Evolutionary conservation across 2,888 invertebrate species (phyloP).

Genomic region (Amphipyra berbera): DNA sequence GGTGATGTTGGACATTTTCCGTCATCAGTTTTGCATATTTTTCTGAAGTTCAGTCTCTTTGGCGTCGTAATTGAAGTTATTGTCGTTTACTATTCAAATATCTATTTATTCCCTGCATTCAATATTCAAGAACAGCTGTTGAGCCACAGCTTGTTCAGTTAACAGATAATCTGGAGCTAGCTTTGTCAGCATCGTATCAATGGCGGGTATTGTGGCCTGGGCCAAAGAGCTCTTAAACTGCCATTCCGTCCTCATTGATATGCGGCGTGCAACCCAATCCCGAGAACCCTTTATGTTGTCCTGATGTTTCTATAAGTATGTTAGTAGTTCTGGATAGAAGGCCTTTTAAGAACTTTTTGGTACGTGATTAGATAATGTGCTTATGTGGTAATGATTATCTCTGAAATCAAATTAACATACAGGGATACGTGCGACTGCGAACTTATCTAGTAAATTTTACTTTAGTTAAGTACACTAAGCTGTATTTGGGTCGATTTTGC

Average conservation of each 20-base stretch:
- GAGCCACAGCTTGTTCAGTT: slow-evolving; percentile 32
- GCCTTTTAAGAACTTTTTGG: slow-evolving; percentile 4
- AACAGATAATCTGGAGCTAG: slow-evolving; percentile 33
- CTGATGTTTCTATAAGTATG: slow-evolving; percentile 40
- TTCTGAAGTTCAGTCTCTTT: too few relatives aligned
- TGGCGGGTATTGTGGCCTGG: slow-evolving; percentile 57
- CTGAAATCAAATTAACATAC: slow-evolving; percentile 9
- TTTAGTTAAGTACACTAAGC: too few relatives aligned
- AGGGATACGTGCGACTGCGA: background rate
- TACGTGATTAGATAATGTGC: slow-evolving; percentile 1
- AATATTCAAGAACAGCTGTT: slow-evolving; percentile 37
- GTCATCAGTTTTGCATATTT: slow-evolving; percentile 7
- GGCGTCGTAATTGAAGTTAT: background rate
- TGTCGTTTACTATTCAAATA: slow-evolving; percentile 25
- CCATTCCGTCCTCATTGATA: slow-evolving; percentile 63
- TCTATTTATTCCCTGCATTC: slow-evolving; percentile 19
- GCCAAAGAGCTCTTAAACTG: slow-evolving; percentile 52
- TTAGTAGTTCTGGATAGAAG: slow-evolving; percentile 22
- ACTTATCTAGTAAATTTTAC: too few relatives aligned
- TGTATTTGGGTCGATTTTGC: too few relatives aligned
- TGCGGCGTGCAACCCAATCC: slow-evolving; percentile 62
- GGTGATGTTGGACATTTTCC: slow-evolving; percentile 1
- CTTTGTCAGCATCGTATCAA: slow-evolving; percentile 52
- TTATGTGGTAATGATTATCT: slow-evolving; percentile 9
- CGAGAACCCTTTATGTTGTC: slow-evolving; percentile 47